Percentiles rank a stretch among this genome's conserved stretches.
Conservation (phyloP, 2,888 invertebrate genomes). For the Temnothorax unifasciatus region DNA sequence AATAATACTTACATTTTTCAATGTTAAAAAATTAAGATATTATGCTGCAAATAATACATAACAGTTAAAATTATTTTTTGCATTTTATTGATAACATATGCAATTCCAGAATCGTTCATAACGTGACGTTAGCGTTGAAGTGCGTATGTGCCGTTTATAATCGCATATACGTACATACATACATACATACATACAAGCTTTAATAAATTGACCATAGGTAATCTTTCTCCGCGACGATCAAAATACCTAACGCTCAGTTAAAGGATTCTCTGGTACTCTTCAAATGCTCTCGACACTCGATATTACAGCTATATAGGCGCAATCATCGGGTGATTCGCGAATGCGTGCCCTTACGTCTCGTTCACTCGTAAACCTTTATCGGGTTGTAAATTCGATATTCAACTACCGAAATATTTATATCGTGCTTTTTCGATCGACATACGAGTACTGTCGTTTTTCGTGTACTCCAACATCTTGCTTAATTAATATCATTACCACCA, state of each 20-base stretch:
- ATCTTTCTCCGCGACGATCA: slow-evolving; percentile 24
- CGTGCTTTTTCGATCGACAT: slow-evolving; percentile 2
- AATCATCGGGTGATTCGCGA: slow-evolving; percentile 12
- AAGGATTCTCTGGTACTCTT: slow-evolving; percentile 8
- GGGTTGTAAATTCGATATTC: slow-evolving; percentile 32
- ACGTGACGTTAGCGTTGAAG: background rate
- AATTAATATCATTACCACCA: background rate
- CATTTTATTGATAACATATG: background rate
- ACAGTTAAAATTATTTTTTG: background rate
- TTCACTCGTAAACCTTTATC: slow-evolving; percentile 50
- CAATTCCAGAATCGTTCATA: background rate
- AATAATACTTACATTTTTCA: slow-evolving; percentile 1
- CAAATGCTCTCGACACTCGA: slow-evolving; percentile 16
- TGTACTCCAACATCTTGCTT: background rate
- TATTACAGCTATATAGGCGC: slow-evolving; percentile 22
- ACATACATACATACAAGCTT: background rate
- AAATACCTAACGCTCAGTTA: slow-evolving; percentile 26
- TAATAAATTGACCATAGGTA: slow-evolving; percentile 29
- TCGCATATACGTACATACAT: background rate
- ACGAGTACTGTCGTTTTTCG: background rate
- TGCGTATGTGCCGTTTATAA: background rate
- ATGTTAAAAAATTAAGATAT: background rate
- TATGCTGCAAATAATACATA: background rate
- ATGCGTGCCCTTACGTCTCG: background rate
- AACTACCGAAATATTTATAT: slow-evolving; percentile 51